Conservation (phyloP, 1,140 invertebrate species). For the Notospermus geniculatus region DNA sequence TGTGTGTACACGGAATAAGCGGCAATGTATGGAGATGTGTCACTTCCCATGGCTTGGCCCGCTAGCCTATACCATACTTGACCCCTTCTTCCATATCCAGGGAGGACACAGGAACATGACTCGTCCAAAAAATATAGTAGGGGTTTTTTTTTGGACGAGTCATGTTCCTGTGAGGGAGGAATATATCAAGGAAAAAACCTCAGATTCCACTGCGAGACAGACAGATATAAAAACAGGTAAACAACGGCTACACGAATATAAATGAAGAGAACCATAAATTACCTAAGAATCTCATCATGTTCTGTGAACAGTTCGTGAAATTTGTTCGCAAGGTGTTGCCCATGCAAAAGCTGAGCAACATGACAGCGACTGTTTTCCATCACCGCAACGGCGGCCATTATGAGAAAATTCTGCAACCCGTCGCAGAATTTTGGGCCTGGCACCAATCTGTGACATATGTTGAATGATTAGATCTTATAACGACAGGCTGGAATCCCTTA, state of each 20-base stretch:
- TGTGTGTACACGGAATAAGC: no score
- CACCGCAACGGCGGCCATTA: slow-evolving; percentile 29
- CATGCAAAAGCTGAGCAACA: slow-evolving; percentile 34
- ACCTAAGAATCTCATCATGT: slow-evolving; percentile 25
- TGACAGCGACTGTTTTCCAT: slow-evolving; percentile 37
- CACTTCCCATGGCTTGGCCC: no score
- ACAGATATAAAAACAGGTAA: background rate
- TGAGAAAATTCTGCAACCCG: background rate
- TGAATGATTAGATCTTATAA: no score
- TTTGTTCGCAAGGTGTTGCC: slow-evolving; percentile 33
- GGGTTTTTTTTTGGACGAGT: no score
- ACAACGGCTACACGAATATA: background rate
- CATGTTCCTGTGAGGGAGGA: background rate
- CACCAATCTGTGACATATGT: no score
- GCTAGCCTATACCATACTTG: no score
- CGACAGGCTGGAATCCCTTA: no score
- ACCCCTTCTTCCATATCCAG: background rate
- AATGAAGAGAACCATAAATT: background rate
- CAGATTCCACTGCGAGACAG: background rate
- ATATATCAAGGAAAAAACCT: background rate
- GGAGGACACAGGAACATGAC: no score
- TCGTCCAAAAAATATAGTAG: no score
- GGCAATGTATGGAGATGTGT: no score
- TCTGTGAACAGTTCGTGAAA: slow-evolving; percentile 42
- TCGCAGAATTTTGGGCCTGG: no score